phyloP scores from a whole-genome alignment of 2,888 invertebrate genomes.

The Leucophenga montana region DNA sequence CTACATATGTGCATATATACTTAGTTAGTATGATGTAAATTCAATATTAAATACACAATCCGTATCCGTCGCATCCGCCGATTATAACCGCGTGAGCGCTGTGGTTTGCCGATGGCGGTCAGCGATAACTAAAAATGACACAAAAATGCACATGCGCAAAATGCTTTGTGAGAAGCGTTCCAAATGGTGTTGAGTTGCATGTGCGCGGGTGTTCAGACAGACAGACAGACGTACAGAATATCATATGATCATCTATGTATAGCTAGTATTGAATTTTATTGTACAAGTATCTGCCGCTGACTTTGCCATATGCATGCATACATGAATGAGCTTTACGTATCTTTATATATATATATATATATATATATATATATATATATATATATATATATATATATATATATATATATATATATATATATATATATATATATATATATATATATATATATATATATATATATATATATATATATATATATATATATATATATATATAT shows the following conservation, averaged over 20 bases:
- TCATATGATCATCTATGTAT: too few species aligned
- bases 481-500: not conserved
- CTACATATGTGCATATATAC: too few species aligned
- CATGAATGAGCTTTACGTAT: conserved; percentile 3
- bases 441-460: too few species aligned
- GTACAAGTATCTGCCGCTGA: too few species aligned
- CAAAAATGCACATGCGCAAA: conserved; percentile 15
- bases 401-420: not conserved
- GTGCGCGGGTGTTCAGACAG: conserved; percentile 8
- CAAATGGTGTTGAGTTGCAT: not conserved
- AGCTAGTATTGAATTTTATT: too few species aligned
- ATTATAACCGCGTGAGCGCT: too few species aligned
- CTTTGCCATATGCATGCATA: conserved; percentile 10
- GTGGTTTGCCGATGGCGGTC: conserved; percentile 1
- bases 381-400: too few species aligned
- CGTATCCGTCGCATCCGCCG: conserved; percentile 45
- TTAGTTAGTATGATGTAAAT: conserved; percentile 26
- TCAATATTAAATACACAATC: too few species aligned
- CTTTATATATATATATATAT: too few species aligned
- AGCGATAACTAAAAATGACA: too few species aligned
- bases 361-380: not conserved
- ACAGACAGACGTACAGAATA: conserved; percentile 30
- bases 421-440: not conserved
- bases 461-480: not conserved
- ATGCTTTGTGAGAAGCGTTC: not conserved